Base-by-base conservation (phyloP, 2,888 invertebrate species). In the Halocaridina rubra region DNA sequence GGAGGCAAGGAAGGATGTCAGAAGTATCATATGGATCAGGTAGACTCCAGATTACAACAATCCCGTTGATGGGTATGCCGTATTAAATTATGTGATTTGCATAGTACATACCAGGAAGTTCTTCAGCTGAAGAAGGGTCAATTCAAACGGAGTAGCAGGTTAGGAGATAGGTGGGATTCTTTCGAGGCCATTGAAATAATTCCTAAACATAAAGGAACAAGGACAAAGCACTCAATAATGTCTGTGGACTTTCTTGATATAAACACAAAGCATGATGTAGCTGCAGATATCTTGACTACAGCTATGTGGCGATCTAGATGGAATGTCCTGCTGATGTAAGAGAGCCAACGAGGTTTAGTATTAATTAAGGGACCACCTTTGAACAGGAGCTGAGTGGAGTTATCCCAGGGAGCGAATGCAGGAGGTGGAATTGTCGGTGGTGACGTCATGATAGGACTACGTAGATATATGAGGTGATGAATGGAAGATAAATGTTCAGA, bases 141-240 rank as follows among this genome's bases (percentile, higher is more conserved):
- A 64, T 27, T 67, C n/a, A 24, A 22, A 79, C 69, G 7, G 79
- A 69, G n/a, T 61, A 79, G 5, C 79, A 46, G 8, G 69, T 64
- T 16, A 76, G 29, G 8, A 59, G 22, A 30, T 59, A 76, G 30
- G 32, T 76, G 4, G 59, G 59, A 33, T n/a, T 30, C 24, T 33
- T 76, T 76, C 27, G 2, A n/a, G 10, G 77, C 29, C 77, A 57
- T 57, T 33, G 16, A 24, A 4, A 22, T 16, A 7, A 1, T 1
- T 57, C 19, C 8, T 22, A 33, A 30, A 33, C 19, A n/a, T n/a
- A n/a, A n/a, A n/a, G n/a, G n/a, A n/a, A n/a, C n/a, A n/a, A n/a
- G 8, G 75, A 75, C 75, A 16, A 27, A 59, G 0, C 4, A 16
- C 7, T 72, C 33, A 0, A 72, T 16, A 24, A 72, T 72, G 33